Base-by-base conservation (phyloP, 92 coral and sea anemone genomes). In the Phenganax marumi region DNA sequence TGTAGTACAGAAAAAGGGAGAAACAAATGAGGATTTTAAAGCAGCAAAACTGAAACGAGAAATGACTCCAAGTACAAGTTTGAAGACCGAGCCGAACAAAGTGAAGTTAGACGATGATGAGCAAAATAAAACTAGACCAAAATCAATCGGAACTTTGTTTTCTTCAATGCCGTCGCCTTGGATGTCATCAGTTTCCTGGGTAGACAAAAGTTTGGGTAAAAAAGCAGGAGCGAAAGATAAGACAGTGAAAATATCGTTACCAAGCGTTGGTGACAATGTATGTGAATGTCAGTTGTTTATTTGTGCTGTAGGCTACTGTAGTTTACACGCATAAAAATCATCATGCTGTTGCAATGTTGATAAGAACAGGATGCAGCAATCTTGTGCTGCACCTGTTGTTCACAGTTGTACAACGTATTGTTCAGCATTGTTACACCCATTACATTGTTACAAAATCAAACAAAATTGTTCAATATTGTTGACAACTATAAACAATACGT, bases 151-250 rank as follows among this genome's bases (percentile, higher is more conserved):
- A 13, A 90, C 92, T 79, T 79, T 94, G 60, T 94, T 94, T 73
- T 94, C 97, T 25, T 90, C 92, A 50, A 87, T 94, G 68, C 97
- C 97, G 10, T 83, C 92, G 12, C 97, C 97, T 0, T 93, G 97
- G 97, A 87, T 85, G 60, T 77, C 88, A 13, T 85, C 86, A 51
- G 66, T 64, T 49, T 80, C 90, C 19, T 84, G 88, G 85, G 82
- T 81, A 70, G 70, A 23, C 12, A 81, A 83, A 68, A 88, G 65
- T 48, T 73, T 81, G 8, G 71, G 64, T 25, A 87, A 84, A 54
- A 91, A 79, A 84, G 83, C 86, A 63, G 73, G 79, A 58, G 86
- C 53, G 10, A 64, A 73, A 56, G 75, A 68, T 12, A 81, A 70
- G 70, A 86, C 85, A 4, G 91, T 93, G 74, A 93, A 87, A 80